phyloP scores from a whole-genome alignment of 2,113 vertebrate genomes.

The Gobius niger region DNA sequence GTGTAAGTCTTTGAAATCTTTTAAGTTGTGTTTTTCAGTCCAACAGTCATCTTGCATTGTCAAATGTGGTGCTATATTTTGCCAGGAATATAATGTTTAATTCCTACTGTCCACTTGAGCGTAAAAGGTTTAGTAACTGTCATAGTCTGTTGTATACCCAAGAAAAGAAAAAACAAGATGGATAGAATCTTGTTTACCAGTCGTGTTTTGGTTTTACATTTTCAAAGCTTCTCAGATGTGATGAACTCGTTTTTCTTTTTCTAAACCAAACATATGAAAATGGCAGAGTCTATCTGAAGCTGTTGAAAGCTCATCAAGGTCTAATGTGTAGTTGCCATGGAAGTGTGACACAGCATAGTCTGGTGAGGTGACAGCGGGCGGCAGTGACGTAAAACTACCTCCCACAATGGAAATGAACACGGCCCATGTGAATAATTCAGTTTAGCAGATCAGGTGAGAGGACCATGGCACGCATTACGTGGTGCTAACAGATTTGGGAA shows the following conservation, averaged over 20 bases:
- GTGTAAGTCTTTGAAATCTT: background rate
- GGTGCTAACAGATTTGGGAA: slow-evolving; percentile 12
- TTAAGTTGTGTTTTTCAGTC: background rate
- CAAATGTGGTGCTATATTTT: background rate
- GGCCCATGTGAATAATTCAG: slow-evolving; percentile 68
- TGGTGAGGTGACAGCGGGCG: slow-evolving; percentile 37
- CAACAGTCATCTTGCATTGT: background rate
- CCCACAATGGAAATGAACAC: slow-evolving; percentile 57
- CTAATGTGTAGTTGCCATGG: slow-evolving; percentile 59
- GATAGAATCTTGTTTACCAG: background rate
- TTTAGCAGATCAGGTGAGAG: slow-evolving; percentile 53
- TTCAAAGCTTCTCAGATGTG: background rate
- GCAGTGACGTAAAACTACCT: slow-evolving; percentile 55
- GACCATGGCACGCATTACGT: slow-evolving; percentile 20
- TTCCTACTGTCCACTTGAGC: background rate
- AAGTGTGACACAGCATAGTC: slow-evolving; percentile 54
- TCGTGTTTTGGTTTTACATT: background rate
- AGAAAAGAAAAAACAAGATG: background rate
- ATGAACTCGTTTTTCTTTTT: background rate
- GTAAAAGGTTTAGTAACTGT: background rate
- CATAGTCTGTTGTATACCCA: background rate
- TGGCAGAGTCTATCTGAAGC: slow-evolving; percentile 9
- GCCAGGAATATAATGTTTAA: background rate
- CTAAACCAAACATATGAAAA: background rate
- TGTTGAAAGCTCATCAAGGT: slow-evolving; percentile 20